Percentiles rank a stretch among this genome's conserved stretches.
These are phyloP conservation scores for Caranx ignobilis DNA, from an alignment of 2,113 vertebrate species.

Conservation along the genomic window DNA sequence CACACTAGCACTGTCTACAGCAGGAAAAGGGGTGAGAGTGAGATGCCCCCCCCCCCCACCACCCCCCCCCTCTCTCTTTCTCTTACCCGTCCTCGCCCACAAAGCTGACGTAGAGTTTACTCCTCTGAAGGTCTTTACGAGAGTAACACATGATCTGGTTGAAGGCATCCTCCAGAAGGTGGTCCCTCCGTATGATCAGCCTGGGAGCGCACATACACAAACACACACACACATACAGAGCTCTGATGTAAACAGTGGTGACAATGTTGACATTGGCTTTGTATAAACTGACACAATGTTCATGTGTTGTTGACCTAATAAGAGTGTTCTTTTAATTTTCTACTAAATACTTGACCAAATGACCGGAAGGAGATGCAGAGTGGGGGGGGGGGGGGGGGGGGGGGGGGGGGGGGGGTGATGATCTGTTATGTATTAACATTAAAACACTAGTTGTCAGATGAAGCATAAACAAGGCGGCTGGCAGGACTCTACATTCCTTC, in stretches of 20 bases:
- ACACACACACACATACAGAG: neutral
- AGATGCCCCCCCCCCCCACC: neutral
- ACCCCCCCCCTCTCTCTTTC: no score
- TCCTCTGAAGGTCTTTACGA: slow-evolving; percentile 97
- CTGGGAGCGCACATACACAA: slow-evolving; percentile 73
- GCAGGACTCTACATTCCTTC: no score
- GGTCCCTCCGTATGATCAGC: slow-evolving; percentile 97
- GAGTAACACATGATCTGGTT: slow-evolving; percentile 99
- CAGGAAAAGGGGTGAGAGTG: neutral
- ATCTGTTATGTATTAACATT: neutral
- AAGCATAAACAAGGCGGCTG: neutral
- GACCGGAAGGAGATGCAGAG: neutral
- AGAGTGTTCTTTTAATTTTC: neutral
- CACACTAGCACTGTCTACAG: neutral
- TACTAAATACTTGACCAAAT: neutral
- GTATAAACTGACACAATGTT: neutral
- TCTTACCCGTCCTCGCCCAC: slow-evolving; percentile 98
- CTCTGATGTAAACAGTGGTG: neutral
- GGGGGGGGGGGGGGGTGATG: neutral
- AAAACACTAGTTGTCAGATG: neutral
- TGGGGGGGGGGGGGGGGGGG: no score
- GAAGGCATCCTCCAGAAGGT: slow-evolving; percentile 97
- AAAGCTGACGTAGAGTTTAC: slow-evolving; percentile 97
- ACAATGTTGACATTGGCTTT: neutral
- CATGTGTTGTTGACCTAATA: neutral